Percentiles rank a stretch among this genome's conserved stretches.
Evolutionary conservation across 2,113 vertebrate species (phyloP).

Genomic region (Lepisosteus oculatus): DNA sequence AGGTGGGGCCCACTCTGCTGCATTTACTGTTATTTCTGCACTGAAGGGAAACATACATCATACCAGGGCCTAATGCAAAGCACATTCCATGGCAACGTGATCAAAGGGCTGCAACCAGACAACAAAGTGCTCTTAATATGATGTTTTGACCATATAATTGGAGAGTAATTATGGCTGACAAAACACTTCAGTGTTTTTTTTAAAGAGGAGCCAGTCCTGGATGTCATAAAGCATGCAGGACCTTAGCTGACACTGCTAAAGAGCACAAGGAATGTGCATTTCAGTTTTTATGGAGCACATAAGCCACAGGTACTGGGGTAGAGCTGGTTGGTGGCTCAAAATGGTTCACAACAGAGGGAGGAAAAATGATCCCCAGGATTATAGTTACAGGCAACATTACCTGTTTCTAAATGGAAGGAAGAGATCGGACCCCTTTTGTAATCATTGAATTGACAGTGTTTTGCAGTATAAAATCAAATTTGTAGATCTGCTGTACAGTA

Average conservation of each 20-base stretch:
- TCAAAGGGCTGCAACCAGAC: slow-evolving; percentile 63
- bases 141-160: slow-evolving; percentile 71
- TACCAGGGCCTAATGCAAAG: slow-evolving; percentile 65
- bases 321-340: slow-evolving; percentile 45
- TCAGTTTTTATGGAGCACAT: slow-evolving; percentile 44
- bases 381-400: slow-evolving; percentile 28
- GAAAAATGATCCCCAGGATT: slow-evolving; percentile 30
- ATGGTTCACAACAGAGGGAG: slow-evolving; percentile 29
- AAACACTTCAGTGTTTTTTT: slow-evolving; percentile 48
- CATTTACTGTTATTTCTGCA: slow-evolving; percentile 84
- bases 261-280: slow-evolving; percentile 31
- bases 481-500: no score
- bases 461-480: no score
- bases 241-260: slow-evolving; percentile 42
- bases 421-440: no score
- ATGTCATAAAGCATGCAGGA: slow-evolving; percentile 47
- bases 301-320: slow-evolving; percentile 29
- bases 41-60: slow-evolving; percentile 90
- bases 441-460: no score
- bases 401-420: slow-evolving; percentile 13
- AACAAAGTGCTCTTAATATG: slow-evolving; percentile 58
- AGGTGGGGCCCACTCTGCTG: slow-evolving; percentile 70
- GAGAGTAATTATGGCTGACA: slow-evolving; percentile 72
- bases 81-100: slow-evolving; percentile 62
- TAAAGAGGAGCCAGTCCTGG: slow-evolving; percentile 34